Conservation (phyloP, 1,140 invertebrate genomes). For the Babylonia areolata region DNA sequence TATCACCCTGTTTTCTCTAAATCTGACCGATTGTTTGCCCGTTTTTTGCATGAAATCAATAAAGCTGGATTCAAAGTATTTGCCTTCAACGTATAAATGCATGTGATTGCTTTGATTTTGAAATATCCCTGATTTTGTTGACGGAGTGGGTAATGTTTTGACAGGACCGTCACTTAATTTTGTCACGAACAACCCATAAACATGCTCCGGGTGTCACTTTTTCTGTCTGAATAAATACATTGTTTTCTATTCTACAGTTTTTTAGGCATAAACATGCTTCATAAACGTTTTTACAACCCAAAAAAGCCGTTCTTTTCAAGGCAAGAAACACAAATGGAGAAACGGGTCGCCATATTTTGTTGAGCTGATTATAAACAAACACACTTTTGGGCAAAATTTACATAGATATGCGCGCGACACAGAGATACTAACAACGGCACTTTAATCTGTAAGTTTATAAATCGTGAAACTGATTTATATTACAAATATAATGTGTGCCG, state of each 20-base stretch:
- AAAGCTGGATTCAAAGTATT: constrained; percentile 1
- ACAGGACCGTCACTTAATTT: neutral
- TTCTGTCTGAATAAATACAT: neutral
- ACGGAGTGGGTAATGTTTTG: constrained; percentile 17
- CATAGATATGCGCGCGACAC: neutral
- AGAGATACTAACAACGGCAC: neutral
- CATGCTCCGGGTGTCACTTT: neutral
- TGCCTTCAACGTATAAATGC: neutral
- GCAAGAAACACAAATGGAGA: constrained; percentile 43
- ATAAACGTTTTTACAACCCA: neutral
- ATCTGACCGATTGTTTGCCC: neutral
- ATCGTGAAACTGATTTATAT: too few relatives aligned
- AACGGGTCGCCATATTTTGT: constrained; percentile 40
- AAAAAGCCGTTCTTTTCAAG: constrained; percentile 22
- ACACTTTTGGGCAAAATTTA: neutral
- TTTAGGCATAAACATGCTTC: neutral
- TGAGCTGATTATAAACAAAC: neutral
- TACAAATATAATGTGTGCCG: neutral
- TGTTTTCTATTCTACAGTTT: neutral
- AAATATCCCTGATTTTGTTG: constrained; percentile 22
- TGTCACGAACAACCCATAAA: neutral
- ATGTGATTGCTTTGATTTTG: neutral
- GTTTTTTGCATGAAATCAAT: constrained; percentile 1
- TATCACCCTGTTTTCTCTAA: neutral
- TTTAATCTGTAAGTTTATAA: neutral